Base-by-base conservation (phyloP, 2,797 vertebrate species). In the Lagocephalus sceleratus region DNA sequence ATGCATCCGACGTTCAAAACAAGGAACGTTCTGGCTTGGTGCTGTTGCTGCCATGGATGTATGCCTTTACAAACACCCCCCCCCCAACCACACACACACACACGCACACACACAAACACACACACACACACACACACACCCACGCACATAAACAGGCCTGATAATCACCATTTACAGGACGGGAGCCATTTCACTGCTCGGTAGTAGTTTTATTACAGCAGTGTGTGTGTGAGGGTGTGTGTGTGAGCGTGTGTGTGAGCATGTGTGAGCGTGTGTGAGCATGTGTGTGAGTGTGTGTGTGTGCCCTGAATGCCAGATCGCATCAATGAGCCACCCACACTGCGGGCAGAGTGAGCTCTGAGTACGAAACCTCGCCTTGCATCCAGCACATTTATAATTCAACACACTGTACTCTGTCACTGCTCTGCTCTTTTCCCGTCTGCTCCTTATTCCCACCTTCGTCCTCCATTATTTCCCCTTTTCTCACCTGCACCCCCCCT, bases 311-410 rank as follows among this genome's bases (percentile, higher is more conserved):
- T 81, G 82, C 62, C 76, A 68, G 63, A 79, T 80, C 38, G 49
- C 77, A 81, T 84, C 79, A 82, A 73, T 72, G 78, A 84, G 51
- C 71, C 79, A 56, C 78, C 76, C 85, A 85, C 86, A 78, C 80
- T 64, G 71, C 68, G 69, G 72, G 60, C 71, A 60, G 58, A 61
- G 50, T 5, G 17, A 71, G 65, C 61, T 54, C n/a, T 11, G 63
- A 73, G 76, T 63, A 62, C 74, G 70, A 84, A 58, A 63, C 74
- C 74, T 41, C 23, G 68, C 71, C 64, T 68, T 53, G 47, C 82
- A 79, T 86, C 66, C 75, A 79, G 60, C 73, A 67, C 80, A 88
- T 86, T 85, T 77, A 87, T 86, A 82, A 87, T 87, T 86, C 75
- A 87, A 68, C 71, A 76, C 52, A 68, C 64, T 82, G 78, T 52